Conservation (phyloP, 2,888 invertebrate genomes). For the Limnephilus auricula region DNA sequence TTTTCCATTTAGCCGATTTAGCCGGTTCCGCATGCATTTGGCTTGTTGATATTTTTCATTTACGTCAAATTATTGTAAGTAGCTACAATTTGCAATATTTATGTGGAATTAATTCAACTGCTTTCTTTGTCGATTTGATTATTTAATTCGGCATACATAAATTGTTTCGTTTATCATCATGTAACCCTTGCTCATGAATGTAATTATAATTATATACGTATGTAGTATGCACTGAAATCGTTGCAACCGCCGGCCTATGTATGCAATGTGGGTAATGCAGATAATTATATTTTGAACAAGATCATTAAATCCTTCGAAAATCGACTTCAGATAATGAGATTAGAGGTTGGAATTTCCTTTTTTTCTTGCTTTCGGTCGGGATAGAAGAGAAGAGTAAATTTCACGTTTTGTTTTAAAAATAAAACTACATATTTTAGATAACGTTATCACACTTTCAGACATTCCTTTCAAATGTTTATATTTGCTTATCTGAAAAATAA, state of each 20-base stretch:
- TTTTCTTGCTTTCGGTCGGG: neutral
- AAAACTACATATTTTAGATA: no score
- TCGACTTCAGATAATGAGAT: neutral
- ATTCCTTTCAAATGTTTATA: no score
- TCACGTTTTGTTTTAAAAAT: neutral
- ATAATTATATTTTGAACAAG: no score
- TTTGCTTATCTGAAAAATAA: no score
- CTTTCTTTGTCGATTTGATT: neutral
- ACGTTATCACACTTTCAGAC: no score
- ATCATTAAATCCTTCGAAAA: neutral
- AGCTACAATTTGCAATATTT: neutral
- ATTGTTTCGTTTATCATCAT: neutral
- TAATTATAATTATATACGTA: neutral
- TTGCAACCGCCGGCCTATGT: neutral
- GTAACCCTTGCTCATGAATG: neutral
- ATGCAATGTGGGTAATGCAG: no score
- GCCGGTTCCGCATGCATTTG: neutral
- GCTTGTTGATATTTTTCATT: neutral
- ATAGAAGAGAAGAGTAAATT: neutral
- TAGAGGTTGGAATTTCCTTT: neutral
- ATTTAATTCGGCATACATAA: neutral
- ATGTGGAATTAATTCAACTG: neutral
- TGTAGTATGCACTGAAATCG: neutral
- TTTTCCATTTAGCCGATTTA: neutral
- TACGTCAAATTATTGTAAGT: neutral